Evolutionary conservation across 1,140 invertebrate species (phyloP), one percentile per base, ranked within the genome.

Genomic region (Brachionus manjavacas): DNA sequence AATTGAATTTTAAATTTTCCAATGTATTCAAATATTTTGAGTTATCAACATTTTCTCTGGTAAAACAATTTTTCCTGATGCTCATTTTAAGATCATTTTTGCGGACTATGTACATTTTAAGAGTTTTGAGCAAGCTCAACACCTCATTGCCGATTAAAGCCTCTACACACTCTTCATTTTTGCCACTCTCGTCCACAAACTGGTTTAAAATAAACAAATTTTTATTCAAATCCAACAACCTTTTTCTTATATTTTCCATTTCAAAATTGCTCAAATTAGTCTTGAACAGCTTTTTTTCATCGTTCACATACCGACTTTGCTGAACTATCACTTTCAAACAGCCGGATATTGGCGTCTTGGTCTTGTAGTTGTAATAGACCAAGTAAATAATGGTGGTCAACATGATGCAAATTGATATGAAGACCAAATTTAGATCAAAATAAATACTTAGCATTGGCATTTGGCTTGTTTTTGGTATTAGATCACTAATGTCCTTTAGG

Each of bases 381-480:
- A 81, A 39, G 39, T 81, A 81, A 23, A 81, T 43, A 14, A 60
- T 25, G n/a, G 64, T 68, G n/a, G 79, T 66, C 12, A 81, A 31
- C 79, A 81, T 68, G 14, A 60, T 41, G 31, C 79, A 64, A 25
- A 68, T 12, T 23, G 60, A 68, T 14, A 81, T 16, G 14, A 64
- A 28, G 1, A 81, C 31, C 16, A 81, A 46, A 35, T 81, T 81
- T 14, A 81, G 39, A 81, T 81, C 66, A 14, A 81, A 68, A 81
- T 41, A 81, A 43, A 81, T 68, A 20, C 31, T 64, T 25, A 81
- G 23, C 52, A 81, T 41, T 14, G 79, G 64, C 23, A 81, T 6
- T 9, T 28, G 60, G 23, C 79, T 81, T 39, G 79, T 81, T 68
- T 81, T 81, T 12, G 79, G 79, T 68, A 81, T 64, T 9, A 81